These are phyloP conservation scores for Eupeodes luniger DNA, from an alignment of 2,888 invertebrate genomes.

Conservation along the genomic window DNA sequence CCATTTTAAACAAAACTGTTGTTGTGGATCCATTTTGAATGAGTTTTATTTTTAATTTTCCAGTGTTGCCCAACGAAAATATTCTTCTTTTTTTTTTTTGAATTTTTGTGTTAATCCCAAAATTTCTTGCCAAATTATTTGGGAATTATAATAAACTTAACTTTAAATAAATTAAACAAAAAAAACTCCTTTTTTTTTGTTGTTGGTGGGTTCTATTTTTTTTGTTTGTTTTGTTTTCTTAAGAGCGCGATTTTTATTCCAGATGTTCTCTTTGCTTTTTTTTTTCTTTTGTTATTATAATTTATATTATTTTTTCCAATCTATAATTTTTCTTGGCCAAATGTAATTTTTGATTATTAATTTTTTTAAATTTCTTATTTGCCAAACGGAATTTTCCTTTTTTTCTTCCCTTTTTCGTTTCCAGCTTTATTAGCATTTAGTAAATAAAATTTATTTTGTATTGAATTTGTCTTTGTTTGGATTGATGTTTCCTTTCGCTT, in stretches of 20 bases:
- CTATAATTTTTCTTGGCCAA: constrained; percentile 65
- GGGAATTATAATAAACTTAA: constrained; percentile 13
- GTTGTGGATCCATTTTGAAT: constrained; percentile 93
- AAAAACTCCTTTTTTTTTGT: constrained; percentile 40
- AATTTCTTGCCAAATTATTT: constrained; percentile 39
- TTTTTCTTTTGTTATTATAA: not conserved
- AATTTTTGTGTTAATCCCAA: constrained; percentile 18
- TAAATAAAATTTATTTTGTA: constrained; percentile 69
- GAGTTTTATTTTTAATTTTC: constrained; percentile 34
- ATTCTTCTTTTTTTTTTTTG: not conserved
- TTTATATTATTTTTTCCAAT: constrained; percentile 56
- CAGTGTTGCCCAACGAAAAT: constrained; percentile 51
- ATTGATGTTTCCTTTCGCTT: constrained; percentile 6
- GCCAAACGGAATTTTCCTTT: constrained; percentile 83
- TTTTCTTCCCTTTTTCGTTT: constrained; percentile 80
- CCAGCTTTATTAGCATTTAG: constrained; percentile 81
- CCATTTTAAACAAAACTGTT: constrained; percentile 98
- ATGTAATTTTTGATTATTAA: constrained; percentile 58
- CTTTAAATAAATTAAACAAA: constrained; percentile 23
- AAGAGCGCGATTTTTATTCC: constrained; percentile 39
- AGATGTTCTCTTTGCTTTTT: constrained; percentile 36
- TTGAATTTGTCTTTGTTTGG: not conserved
- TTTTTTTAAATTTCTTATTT: constrained; percentile 74
- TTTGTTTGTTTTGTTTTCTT: not conserved
- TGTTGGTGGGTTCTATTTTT: constrained; percentile 56